Percentiles rank a stretch among this genome's conserved stretches.
Evolutionary conservation across 2,888 invertebrate species (phyloP).

Genomic region (Protophormia terraenovae): DNA sequence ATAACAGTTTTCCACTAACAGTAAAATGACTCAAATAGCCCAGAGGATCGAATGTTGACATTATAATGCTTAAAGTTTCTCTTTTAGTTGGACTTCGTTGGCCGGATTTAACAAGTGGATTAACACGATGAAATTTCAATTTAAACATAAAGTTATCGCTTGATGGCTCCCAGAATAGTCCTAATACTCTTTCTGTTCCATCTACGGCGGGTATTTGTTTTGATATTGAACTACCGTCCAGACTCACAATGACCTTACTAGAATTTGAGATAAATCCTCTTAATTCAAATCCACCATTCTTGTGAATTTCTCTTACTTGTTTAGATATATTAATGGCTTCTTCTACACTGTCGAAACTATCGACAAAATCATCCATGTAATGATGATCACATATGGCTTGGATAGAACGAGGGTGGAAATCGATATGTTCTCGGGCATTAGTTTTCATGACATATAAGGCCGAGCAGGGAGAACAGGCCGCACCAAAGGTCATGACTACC

Average conservation of each 20-base stretch:
- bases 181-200: slow-evolving; percentile 25
- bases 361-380: slow-evolving; percentile 61
- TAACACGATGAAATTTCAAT: slow-evolving; percentile 22
- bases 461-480: slow-evolving; percentile 67
- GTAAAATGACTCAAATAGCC: neutral
- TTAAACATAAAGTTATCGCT: slow-evolving; percentile 30
- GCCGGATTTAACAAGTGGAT: slow-evolving; percentile 15
- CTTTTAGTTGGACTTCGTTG: slow-evolving; percentile 22
- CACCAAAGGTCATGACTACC: slow-evolving; percentile 69
- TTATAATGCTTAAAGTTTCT: slow-evolving; percentile 30
- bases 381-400: slow-evolving; percentile 41
- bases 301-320: slow-evolving; percentile 36
- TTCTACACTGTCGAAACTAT: slow-evolving; percentile 33
- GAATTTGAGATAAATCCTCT: slow-evolving; percentile 46
- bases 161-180: slow-evolving; percentile 7
- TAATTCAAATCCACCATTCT: slow-evolving; percentile 39
- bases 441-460: slow-evolving; percentile 54
- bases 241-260: neutral
- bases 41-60: slow-evolving; percentile 41
- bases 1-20: neutral
- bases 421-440: slow-evolving; percentile 46
- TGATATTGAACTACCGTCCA: slow-evolving; percentile 9
- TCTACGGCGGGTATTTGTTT: neutral
- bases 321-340: slow-evolving; percentile 38
- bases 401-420: slow-evolving; percentile 41